Evolutionary conservation across 2,113 vertebrate genomes (phyloP).

Genomic region (Cromileptes altivelis): DNA sequence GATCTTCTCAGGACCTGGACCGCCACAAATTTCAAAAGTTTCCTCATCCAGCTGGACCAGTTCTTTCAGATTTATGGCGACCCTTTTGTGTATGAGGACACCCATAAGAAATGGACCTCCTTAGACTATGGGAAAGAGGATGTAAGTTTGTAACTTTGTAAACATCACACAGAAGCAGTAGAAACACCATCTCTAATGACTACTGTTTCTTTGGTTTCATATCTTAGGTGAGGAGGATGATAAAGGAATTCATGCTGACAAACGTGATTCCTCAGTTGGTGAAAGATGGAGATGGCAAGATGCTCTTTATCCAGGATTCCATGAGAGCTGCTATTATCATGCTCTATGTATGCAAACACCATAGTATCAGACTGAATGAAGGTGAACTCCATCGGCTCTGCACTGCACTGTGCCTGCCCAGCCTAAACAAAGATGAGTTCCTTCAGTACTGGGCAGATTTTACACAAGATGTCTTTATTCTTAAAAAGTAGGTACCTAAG

Average conservation of each 20-base stretch:
- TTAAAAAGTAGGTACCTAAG: conserved; percentile 68
- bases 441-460: conserved; percentile 75
- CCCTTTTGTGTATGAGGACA: conserved; percentile 76
- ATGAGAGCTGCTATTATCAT: conserved; percentile 76
- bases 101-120: conserved; percentile 28
- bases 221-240: conserved; percentile 72
- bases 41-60: conserved; percentile 85
- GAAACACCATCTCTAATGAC: too few species aligned
- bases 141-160: conserved; percentile 83
- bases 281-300: conserved; percentile 39
- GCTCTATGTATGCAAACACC: conserved; percentile 58
- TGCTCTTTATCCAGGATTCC: conserved; percentile 59
- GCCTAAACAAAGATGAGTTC: conserved; percentile 65
- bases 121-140: conserved; percentile 74
- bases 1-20: conserved; percentile 87
- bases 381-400: conserved; percentile 68
- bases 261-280: conserved; percentile 64
- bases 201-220: not conserved
- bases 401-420: conserved; percentile 63
- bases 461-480: conserved; percentile 43
- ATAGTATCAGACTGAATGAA: conserved; percentile 14
- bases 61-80: conserved; percentile 73
- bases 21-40: conserved; percentile 82
- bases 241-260: conserved; percentile 79
- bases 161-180: too few species aligned